phyloP scores from a whole-genome alignment of 2,797 vertebrate genomes.

The Sarcophilus harrisii region DNA sequence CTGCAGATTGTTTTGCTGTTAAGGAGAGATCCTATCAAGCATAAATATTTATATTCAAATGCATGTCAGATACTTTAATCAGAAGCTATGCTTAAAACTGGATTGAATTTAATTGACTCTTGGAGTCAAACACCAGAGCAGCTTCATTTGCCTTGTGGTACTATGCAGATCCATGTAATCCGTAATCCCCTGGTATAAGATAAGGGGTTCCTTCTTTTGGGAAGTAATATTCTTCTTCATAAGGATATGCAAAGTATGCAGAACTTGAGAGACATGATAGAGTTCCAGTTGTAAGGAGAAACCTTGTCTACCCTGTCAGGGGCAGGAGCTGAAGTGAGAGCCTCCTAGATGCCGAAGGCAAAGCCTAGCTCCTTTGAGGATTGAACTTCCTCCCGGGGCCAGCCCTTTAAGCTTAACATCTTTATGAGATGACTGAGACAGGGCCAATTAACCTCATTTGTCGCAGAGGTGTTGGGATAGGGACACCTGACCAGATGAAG shows the following conservation, averaged over 20 bases:
- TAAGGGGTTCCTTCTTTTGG: conserved; percentile 24
- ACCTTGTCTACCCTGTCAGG: rapidly evolving
- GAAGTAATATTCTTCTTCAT: background rate
- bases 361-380: background rate
- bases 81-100: conserved; percentile 71
- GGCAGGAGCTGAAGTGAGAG: rapidly evolving
- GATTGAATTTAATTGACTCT: conserved; percentile 81
- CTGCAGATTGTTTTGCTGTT: conserved; percentile 81
- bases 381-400: background rate
- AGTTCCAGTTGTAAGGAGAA: background rate
- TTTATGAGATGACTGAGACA: background rate
- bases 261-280: background rate
- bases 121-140: conserved; percentile 70
- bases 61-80: conserved; percentile 84
- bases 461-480: conserved; percentile 22
- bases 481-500: conserved; percentile 62
- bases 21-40: conserved; percentile 73
- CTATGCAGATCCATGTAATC: conserved; percentile 42
- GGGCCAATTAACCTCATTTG: conserved; percentile 57
- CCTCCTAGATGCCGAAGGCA: background rate
- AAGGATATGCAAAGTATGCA: background rate
- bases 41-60: conserved; percentile 84
- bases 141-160: conserved; percentile 58
- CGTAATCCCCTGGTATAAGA: conserved; percentile 23
- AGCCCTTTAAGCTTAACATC: background rate